Conservation (phyloP, 2,113 vertebrate species). For the Struthio camelus region DNA sequence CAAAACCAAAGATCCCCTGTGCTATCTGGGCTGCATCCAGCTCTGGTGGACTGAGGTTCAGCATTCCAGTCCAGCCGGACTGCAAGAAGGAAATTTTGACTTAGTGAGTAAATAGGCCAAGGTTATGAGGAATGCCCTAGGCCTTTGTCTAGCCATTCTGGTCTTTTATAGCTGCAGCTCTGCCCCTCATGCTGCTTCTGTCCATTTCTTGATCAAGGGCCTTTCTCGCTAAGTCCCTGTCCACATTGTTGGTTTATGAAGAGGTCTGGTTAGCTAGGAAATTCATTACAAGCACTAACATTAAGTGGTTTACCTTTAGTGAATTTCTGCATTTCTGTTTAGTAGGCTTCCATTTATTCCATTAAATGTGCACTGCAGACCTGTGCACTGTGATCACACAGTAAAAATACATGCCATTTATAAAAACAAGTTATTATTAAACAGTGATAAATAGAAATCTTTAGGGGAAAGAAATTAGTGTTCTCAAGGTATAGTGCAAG, state of each 20-base stretch:
- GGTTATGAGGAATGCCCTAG: background rate
- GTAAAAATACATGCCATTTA: background rate
- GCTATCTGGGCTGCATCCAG: background rate
- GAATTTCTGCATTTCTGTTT: background rate
- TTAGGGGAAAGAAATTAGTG: background rate
- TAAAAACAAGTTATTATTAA: background rate
- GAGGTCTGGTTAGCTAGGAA: background rate
- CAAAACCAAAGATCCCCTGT: background rate
- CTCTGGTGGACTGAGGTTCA: background rate
- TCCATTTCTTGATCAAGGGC: background rate
- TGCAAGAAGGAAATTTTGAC: conserved; percentile 23
- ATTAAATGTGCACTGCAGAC: background rate
- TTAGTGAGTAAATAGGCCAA: background rate
- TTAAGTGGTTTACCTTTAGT: conserved; percentile 10
- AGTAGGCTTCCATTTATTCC: background rate
- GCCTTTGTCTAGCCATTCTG: background rate
- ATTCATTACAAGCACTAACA: background rate
- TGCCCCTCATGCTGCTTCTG: conserved; percentile 3
- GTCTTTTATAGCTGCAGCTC: background rate
- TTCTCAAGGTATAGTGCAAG: background rate
- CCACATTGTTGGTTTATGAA: background rate
- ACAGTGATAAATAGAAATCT: background rate
- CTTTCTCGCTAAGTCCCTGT: background rate
- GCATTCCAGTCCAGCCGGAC: background rate
- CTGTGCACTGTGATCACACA: fast-evolving